Conservation (phyloP, 2,113 vertebrate genomes). For the Gyps fulvus region DNA sequence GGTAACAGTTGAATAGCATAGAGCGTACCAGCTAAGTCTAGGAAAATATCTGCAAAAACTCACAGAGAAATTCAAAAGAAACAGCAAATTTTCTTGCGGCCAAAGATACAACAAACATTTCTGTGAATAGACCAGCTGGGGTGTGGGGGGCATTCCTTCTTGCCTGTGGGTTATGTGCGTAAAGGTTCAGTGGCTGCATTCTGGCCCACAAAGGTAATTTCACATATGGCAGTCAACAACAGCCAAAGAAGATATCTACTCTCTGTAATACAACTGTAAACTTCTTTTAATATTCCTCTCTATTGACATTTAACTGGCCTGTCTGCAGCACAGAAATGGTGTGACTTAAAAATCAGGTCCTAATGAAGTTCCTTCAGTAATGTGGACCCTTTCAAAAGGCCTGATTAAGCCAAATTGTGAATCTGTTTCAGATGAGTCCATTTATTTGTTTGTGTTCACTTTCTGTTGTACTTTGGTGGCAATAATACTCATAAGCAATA, state of each 20-base stretch:
- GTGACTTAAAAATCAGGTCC: neutral
- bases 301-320: neutral
- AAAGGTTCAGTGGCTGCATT: neutral
- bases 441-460: neutral
- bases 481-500: neutral
- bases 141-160: neutral
- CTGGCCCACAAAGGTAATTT: neutral
- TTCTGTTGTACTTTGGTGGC: neutral
- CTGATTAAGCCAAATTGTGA: neutral
- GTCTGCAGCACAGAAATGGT: neutral
- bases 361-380: neutral
- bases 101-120: neutral
- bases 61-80: neutral
- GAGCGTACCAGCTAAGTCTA: neutral
- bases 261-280: neutral
- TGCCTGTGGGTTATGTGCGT: neutral
- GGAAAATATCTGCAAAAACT: neutral
- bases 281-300: neutral
- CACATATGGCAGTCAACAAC: neutral
- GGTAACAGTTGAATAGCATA: neutral
- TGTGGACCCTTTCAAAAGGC: neutral
- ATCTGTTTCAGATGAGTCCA: neutral
- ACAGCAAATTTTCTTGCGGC: neutral
- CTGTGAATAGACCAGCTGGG: neutral
- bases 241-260: neutral